Evolutionary conservation across 2,113 vertebrate genomes (phyloP).

Genomic region (Xiphophorus hellerii): DNA sequence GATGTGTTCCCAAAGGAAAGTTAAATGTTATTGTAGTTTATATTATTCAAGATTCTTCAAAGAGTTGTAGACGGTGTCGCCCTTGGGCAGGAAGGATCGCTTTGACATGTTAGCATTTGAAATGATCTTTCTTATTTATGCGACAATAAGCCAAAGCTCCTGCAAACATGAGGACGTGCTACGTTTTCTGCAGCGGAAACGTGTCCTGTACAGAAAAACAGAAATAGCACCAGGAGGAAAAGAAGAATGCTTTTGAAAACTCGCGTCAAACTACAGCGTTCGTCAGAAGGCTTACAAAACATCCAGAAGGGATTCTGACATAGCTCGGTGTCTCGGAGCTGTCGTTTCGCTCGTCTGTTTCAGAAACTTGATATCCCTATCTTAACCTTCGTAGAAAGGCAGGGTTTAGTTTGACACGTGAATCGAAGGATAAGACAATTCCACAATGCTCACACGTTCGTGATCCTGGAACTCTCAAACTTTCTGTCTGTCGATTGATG

Average conservation of each 20-base stretch:
- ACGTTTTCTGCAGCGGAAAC: not conserved
- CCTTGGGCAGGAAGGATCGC: too few relatives aligned
- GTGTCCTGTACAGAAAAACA: constrained; percentile 35
- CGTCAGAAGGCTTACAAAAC: constrained; percentile 50
- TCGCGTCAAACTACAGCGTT: constrained; percentile 26
- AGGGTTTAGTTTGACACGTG: constrained; percentile 55
- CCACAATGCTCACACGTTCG: constrained; percentile 11
- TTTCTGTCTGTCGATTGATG: constrained; percentile 58
- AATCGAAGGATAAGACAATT: constrained; percentile 45
- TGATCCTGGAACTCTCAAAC: constrained; percentile 55
- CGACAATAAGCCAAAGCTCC: not conserved
- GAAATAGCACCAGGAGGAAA: constrained; percentile 16
- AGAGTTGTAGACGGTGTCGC: too few relatives aligned
- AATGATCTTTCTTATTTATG: not conserved
- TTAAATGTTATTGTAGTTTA: too few relatives aligned
- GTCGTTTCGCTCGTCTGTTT: constrained; percentile 38
- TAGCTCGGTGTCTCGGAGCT: constrained; percentile 16
- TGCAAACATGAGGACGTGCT: not conserved
- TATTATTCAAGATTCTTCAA: too few relatives aligned
- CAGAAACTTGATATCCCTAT: constrained; percentile 51
- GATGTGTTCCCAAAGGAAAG: too few relatives aligned
- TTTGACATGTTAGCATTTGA: too few relatives aligned
- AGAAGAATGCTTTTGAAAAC: constrained; percentile 28
- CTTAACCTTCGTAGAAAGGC: constrained; percentile 60
- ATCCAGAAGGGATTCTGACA: constrained; percentile 13